Evolutionary conservation across 1,140 invertebrate genomes (phyloP), one percentile per base, ranked within the genome.

Genomic region (Brevipalpus yothersi): DNA sequence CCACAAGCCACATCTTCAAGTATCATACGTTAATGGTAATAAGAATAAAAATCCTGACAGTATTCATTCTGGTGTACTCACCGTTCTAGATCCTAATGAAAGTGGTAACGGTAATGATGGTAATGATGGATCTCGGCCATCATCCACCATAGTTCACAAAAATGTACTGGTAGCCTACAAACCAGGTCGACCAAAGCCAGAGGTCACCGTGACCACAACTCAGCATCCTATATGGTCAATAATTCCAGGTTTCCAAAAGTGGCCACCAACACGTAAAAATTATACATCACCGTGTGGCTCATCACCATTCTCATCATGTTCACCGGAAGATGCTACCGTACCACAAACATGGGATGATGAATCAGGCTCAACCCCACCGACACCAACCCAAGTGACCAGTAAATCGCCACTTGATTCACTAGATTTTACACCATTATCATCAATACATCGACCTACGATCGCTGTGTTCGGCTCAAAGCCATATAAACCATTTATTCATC

Each of bases 151-250:
- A 9, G 45, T 62, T 4, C 58, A 62, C 43, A 53, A 61, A 23
- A 62, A 62, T 57, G 15, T 62, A 19, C 13, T 62, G 3, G 61
- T 62, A n/a, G 58, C 61, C n/a, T 54, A 54, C 21, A 60, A 61
- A 53, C 42, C 51, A 42, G 61, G 61, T 41, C 58, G 61, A 56
- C 61, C 61, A 13, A 56, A 53, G 53, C 61, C 61, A 12, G 41
- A 12, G 10, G 40, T 17, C 40, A 23, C 53, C 7, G 15, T 51
- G 31, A 62, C 61, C 4, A 31, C 31, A 31, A 62, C 61, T 17
- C 41, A 43, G 17, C 60, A 39, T 62, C 61, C 61, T 17, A 39
- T 56, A 15, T 57, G 60, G 40, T 53, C 58, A 21, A 43, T 60
- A 15, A 10, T 62, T 10, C 41, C 61, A 1, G 61, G 61, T 56